These are phyloP conservation scores for Pocillopora grandis DNA, from an alignment of 92 coral and sea anemone genomes.

Conservation along the genomic window DNA sequence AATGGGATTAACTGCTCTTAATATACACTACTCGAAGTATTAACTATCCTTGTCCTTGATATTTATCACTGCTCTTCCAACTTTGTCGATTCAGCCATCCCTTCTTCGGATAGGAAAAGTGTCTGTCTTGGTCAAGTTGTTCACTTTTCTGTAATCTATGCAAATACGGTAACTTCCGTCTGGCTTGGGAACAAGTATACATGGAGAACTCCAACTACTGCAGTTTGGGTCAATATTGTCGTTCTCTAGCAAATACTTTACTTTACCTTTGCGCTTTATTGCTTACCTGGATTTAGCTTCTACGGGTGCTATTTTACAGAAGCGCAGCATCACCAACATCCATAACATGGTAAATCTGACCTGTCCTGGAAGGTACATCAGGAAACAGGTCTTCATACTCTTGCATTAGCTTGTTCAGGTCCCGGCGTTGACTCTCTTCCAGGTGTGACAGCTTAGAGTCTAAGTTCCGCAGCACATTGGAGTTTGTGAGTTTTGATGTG, in stretches of 20 bases:
- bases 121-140: constrained; percentile 54
- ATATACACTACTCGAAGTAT: too few species aligned
- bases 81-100: constrained; percentile 44
- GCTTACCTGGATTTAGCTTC: not conserved
- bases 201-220: constrained; percentile 16
- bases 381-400: too few species aligned
- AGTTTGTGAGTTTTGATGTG: constrained; percentile 26
- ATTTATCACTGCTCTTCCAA: constrained; percentile 2
- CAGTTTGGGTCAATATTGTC: constrained; percentile 51
- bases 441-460: too few species aligned
- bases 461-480: too few species aligned
- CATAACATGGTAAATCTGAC: constrained; percentile 44
- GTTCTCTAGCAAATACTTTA: constrained; percentile 33
- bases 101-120: constrained; percentile 49
- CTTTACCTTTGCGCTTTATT: constrained; percentile 4
- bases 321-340: constrained; percentile 32
- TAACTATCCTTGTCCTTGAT: too few species aligned
- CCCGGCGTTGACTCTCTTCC: too few species aligned
- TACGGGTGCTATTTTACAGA: constrained; percentile 53
- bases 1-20: too few species aligned
- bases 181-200: too few species aligned
- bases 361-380: constrained; percentile 22
- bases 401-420: too few species aligned
- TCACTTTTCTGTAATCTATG: constrained; percentile 49
- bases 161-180: constrained; percentile 5